phyloP scores from a whole-genome alignment of 2,888 invertebrate genomes.

The Strigamia crassipes region DNA sequence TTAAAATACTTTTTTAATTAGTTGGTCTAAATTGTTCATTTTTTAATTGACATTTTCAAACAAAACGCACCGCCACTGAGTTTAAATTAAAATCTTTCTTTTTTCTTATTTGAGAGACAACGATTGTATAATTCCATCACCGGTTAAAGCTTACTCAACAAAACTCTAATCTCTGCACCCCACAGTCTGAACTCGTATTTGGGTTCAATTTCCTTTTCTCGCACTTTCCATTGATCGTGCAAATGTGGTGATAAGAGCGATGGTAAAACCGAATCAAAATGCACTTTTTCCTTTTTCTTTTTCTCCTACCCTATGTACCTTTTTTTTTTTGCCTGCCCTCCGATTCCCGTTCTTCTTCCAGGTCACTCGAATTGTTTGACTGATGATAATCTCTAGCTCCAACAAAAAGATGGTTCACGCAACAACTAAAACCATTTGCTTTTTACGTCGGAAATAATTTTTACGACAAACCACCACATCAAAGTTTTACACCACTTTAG shows the following conservation, averaged over 20 bases:
- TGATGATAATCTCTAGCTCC: slow-evolving; percentile 15
- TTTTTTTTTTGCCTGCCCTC: background rate
- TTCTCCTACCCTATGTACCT: too few relatives aligned
- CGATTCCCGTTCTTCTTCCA: background rate
- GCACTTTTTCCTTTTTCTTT: slow-evolving; percentile 4
- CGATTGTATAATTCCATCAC: background rate
- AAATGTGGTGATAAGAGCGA: slow-evolving; percentile 13
- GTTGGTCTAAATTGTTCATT: slow-evolving; percentile 8
- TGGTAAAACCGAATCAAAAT: slow-evolving; percentile 29
- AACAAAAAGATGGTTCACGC: background rate
- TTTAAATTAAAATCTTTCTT: background rate
- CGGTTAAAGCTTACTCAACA: background rate
- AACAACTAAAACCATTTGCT: slow-evolving; percentile 32
- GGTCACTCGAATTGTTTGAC: slow-evolving; percentile 4
- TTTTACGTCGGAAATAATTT: slow-evolving; percentile 20
- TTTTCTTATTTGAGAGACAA: background rate
- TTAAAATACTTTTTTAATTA: background rate
- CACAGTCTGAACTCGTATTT: slow-evolving; percentile 27
- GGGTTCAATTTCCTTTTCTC: slow-evolving; percentile 22
- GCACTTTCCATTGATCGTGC: slow-evolving; percentile 12
- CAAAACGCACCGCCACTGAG: background rate
- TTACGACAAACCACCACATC: background rate
- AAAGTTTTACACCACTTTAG: background rate
- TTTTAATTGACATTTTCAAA: background rate
- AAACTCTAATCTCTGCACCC: slow-evolving; percentile 11